Percentiles rank a stretch among this genome's conserved stretches.
phyloP scores from a whole-genome alignment of 2,888 invertebrate genomes.

The Rotaria magnacalcarata region DNA sequence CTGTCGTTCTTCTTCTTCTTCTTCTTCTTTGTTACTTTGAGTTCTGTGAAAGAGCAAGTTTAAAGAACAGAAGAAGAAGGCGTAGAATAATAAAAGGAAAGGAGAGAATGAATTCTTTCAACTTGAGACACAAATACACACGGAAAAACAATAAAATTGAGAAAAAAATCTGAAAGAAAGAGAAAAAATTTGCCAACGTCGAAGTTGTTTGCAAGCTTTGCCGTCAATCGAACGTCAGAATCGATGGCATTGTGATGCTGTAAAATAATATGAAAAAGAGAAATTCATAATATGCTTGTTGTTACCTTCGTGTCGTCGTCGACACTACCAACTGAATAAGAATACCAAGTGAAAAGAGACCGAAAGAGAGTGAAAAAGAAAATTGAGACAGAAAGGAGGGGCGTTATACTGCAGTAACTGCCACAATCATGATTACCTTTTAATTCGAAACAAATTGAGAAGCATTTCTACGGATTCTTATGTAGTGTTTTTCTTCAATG shows the following conservation, averaged over 20 bases:
- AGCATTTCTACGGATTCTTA: background rate
- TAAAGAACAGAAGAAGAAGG: background rate
- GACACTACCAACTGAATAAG: background rate
- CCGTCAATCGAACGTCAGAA: background rate
- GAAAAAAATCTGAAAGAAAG: background rate
- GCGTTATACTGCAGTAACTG: background rate
- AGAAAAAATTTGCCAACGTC: background rate
- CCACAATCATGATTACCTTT: background rate
- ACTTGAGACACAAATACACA: background rate
- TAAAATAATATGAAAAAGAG: background rate
- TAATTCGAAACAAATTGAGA: conserved; percentile 7
- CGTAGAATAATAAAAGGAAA: background rate
- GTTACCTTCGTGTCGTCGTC: background rate
- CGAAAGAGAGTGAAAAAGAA: background rate
- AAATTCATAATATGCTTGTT: conserved; percentile 6
- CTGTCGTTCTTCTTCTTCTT: background rate
- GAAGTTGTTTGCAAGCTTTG: background rate
- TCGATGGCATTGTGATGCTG: background rate
- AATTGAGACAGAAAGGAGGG: background rate
- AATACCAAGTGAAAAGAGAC: background rate
- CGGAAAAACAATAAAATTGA: background rate
- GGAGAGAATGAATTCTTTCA: background rate
- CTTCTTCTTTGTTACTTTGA: background rate
- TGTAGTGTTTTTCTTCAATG: too few relatives aligned
- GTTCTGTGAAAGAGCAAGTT: background rate